Evolutionary conservation across 2,113 vertebrate species (phyloP).

Genomic region (Tretioscincus oriximinensis): DNA sequence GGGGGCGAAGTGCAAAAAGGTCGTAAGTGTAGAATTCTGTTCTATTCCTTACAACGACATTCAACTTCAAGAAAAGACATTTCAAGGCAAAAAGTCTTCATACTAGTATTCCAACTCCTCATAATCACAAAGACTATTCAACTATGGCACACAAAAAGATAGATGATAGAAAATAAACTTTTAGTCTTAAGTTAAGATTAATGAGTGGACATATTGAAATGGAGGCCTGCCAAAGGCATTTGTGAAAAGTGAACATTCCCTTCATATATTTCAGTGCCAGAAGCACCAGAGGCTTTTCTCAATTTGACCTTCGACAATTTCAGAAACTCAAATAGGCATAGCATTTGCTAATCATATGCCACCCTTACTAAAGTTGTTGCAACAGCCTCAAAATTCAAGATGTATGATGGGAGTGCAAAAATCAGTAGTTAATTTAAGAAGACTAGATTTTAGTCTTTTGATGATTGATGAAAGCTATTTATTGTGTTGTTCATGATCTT

Average conservation of each 20-base stretch:
- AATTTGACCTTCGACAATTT: slow-evolving; percentile 52
- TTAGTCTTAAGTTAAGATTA: slow-evolving; percentile 45
- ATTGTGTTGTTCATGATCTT: slow-evolving; percentile 31
- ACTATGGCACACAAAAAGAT: slow-evolving; percentile 23
- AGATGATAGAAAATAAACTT: slow-evolving; percentile 5
- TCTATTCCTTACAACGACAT: neutral
- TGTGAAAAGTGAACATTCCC: slow-evolving; percentile 31
- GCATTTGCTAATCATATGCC: slow-evolving; percentile 42
- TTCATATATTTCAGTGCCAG: slow-evolving; percentile 24
- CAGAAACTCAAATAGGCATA: slow-evolving; percentile 27
- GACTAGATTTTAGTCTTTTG: slow-evolving; percentile 21
- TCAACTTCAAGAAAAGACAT: neutral
- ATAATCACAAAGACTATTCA: slow-evolving; percentile 29
- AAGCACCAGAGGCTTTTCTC: slow-evolving; percentile 37
- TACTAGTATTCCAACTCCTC: neutral
- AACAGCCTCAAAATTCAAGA: slow-evolving; percentile 42
- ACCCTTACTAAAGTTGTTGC: slow-evolving; percentile 29
- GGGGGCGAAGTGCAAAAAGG: too few species aligned
- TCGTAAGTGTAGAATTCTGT: neutral
- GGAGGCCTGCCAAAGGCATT: slow-evolving; percentile 21
- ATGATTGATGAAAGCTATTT: slow-evolving; percentile 55
- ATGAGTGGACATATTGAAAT: slow-evolving; percentile 37
- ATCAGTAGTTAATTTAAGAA: slow-evolving; percentile 43
- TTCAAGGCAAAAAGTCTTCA: neutral
- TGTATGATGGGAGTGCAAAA: slow-evolving; percentile 31